These are phyloP conservation scores for Erinaceus europaeus DNA, from an alignment of 2,113 vertebrate genomes.

Conservation along the genomic window DNA sequence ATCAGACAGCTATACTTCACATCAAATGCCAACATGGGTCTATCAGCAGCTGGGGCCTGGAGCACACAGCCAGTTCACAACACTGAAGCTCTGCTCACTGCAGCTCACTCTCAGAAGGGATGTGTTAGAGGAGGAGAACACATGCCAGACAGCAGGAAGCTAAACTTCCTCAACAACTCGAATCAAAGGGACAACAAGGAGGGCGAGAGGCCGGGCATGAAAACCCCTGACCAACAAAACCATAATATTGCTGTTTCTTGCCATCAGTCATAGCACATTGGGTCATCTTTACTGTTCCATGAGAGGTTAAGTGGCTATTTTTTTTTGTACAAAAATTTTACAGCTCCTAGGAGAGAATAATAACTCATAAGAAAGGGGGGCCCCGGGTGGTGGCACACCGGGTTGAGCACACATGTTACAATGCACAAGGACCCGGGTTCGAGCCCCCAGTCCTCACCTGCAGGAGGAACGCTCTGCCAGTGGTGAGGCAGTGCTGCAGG, in stretches of 20 bases:
- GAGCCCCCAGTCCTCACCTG: too few species aligned
- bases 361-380: constrained; percentile 8
- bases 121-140: constrained; percentile 6
- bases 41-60: constrained; percentile 56
- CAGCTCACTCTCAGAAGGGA: constrained; percentile 4
- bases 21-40: constrained; percentile 67
- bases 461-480: too few species aligned
- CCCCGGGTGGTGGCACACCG: too few species aligned
- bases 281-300: neutral
- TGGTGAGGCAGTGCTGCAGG: too few species aligned
- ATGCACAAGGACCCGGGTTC: too few species aligned
- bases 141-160: constrained; percentile 23
- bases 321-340: neutral
- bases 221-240: neutral
- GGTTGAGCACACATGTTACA: too few species aligned
- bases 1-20: constrained; percentile 70
- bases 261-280: neutral
- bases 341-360: neutral
- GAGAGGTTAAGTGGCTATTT: neutral
- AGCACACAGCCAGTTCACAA: constrained; percentile 54
- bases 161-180: constrained; percentile 44
- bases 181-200: constrained; percentile 4
- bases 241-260: neutral
- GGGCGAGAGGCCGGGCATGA: neutral
- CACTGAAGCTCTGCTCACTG: neutral